Conservation (phyloP, 2,113 vertebrate species). For the Micronycteris hirsuta region DNA sequence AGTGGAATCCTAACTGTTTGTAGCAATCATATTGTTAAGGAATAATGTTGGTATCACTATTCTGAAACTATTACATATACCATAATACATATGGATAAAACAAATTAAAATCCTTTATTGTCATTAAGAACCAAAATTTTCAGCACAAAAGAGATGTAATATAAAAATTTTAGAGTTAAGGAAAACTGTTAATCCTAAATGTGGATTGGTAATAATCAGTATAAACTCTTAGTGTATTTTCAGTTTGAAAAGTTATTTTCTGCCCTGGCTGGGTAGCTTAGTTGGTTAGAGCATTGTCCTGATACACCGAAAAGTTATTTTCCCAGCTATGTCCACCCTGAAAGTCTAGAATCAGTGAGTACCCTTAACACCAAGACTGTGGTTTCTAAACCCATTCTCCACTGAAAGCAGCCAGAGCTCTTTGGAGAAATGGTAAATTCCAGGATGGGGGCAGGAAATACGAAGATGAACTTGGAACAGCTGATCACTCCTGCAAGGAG, state of each 20-base stretch:
- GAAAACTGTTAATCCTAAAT: background rate
- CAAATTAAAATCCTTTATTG: background rate
- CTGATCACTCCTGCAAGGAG: background rate
- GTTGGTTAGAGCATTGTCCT: too few species aligned
- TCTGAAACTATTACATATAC: background rate
- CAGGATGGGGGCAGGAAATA: background rate
- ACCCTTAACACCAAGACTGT: background rate
- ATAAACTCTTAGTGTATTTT: background rate
- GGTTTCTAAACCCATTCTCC: background rate
- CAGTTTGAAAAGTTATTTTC: background rate
- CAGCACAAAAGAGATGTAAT: background rate
- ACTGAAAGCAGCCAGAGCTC: background rate
- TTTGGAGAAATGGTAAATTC: background rate
- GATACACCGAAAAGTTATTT: background rate
- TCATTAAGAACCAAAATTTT: constrained; percentile 26
- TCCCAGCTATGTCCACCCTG: background rate
- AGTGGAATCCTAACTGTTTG: background rate
- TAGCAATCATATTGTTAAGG: background rate
- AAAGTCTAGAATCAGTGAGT: background rate
- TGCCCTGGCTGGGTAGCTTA: too few species aligned
- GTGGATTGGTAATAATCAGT: background rate
- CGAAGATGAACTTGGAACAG: background rate
- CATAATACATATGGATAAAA: background rate
- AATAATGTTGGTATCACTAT: background rate
- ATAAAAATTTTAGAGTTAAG: background rate